Evolutionary conservation across 2,113 vertebrate genomes (phyloP).

Genomic region (Trematocara nigrifrons): DNA sequence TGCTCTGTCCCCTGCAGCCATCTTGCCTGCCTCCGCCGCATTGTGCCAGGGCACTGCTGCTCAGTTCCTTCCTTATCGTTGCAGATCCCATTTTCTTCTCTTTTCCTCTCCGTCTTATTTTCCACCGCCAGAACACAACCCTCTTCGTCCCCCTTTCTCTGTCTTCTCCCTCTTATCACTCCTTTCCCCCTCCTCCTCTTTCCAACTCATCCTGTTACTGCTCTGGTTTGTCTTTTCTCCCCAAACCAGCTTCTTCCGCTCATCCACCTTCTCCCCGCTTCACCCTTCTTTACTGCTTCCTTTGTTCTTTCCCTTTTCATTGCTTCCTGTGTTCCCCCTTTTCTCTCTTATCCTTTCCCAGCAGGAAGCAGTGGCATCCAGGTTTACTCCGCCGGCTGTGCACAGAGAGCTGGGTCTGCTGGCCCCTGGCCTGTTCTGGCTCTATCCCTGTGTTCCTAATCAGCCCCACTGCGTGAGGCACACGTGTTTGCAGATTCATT

Average conservation of each 20-base stretch:
- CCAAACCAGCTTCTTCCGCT: conserved; percentile 45
- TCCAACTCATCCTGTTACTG: conserved; percentile 38
- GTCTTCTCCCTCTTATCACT: conserved; percentile 20
- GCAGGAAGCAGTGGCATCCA: conserved; percentile 54
- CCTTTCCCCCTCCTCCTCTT: neutral
- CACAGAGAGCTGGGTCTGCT: conserved; percentile 16
- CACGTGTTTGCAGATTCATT: conserved; percentile 37
- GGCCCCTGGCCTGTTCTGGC: conserved; percentile 50
- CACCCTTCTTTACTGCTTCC: conserved; percentile 29
- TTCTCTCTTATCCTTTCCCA: conserved; percentile 43
- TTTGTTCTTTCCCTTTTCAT: conserved; percentile 48
- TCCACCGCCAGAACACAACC: neutral
- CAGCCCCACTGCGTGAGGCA: conserved; percentile 2
- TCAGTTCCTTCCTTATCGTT: conserved; percentile 22
- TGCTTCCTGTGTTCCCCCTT: conserved; percentile 35
- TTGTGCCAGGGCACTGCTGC: conserved; percentile 46
- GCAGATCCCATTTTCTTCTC: conserved; percentile 1
- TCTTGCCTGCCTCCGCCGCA: conserved; percentile 52
- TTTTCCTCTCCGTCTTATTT: neutral
- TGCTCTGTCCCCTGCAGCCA: conserved; percentile 65
- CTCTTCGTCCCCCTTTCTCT: conserved; percentile 23
- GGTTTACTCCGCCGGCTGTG: conserved; percentile 36
- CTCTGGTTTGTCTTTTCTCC: conserved; percentile 41
- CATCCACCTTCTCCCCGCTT: conserved; percentile 30
- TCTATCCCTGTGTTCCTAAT: conserved; percentile 35